Percentiles rank a stretch among this genome's conserved stretches.
These are phyloP conservation scores for Tetranychus cinnabarinus DNA, from an alignment of 1,140 invertebrate genomes.

Conservation along the genomic window DNA sequence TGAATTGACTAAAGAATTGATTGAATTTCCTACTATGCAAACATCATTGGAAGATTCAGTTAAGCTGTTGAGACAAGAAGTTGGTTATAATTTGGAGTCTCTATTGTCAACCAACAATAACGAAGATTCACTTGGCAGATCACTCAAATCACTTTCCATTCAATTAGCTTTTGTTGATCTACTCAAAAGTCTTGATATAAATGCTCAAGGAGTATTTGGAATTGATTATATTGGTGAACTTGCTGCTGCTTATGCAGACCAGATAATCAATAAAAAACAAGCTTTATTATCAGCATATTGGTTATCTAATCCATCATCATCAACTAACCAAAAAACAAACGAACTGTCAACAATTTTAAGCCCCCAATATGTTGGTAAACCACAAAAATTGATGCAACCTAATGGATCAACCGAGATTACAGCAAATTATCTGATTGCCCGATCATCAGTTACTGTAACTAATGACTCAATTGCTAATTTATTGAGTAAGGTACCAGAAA, in stretches of 20 bases:
- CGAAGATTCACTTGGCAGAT: constrained; percentile 55
- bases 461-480: constrained; percentile 49
- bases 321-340: background rate
- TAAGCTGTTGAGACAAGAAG: constrained; percentile 35
- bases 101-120: constrained; percentile 48
- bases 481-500: constrained; percentile 28
- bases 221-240: constrained; percentile 26
- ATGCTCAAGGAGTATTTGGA: constrained; percentile 29
- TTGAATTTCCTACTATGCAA: constrained; percentile 50
- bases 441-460: constrained; percentile 42
- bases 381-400: constrained; percentile 40
- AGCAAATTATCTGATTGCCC: constrained; percentile 81
- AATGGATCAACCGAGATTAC: constrained; percentile 61
- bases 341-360: constrained; percentile 72
- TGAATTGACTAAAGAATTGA: constrained; percentile 64
- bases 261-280: constrained; percentile 27
- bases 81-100: constrained; percentile 44
- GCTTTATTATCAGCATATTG: constrained; percentile 29
- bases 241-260: constrained; percentile 32
- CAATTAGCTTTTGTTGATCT: constrained; percentile 29
- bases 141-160: constrained; percentile 66
- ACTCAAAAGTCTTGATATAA: constrained; percentile 21
- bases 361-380: constrained; percentile 22
- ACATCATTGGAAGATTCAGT: constrained; percentile 46
- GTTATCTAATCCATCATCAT: constrained; percentile 13